Evolutionary conservation across 2,888 invertebrate genomes (phyloP), one percentile per base, ranked within the genome.

Genomic region (Platycheirus albimanus): DNA sequence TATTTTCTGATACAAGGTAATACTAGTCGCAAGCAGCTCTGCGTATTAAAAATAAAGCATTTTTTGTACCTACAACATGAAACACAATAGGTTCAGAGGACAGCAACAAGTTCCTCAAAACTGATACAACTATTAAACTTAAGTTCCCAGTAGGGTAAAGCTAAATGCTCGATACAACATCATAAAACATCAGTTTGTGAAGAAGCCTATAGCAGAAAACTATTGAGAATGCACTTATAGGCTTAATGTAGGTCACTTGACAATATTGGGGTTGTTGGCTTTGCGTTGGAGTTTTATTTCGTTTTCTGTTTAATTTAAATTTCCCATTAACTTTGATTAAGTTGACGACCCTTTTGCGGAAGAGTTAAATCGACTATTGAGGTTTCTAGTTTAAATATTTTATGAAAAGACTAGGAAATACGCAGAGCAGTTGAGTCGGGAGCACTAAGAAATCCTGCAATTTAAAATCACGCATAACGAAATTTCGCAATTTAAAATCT

Each of bases 281-380:
- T 41, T 41, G 38, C 38, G 8, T 41, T 41, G n/a, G 38, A n/a
- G 30, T 13, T 41, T 41, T n/a, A n/a, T 41, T 41, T 41, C 13
- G 13, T 41, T 41, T n/a, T 41, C 13, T 41, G n/a, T 13, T 3
- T 41, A 3, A 13, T 41, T 33, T 33, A 6, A 6, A 13, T 41
- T 41, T 41, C 38, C 13, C 38, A 41, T 41, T 41, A 41, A 41
- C 13, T 0, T 8, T 41, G n/a, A 13, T 41, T 13, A 13, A 41
- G 38, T 41, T 13, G 38, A 41, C 8, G 38, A 41, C n/a, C 38
- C 38, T 41, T 41, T 41, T 41, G 13, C 38, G 38, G 38, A 41
- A 41, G 38, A 41, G 38, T 13, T 13, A 8, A 13, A 41, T n/a
- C 1, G 38, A 13, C 38, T 4, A 41, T 13, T 41, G 38, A 41